Conservation (phyloP, 2,888 invertebrate species). For the Sarcophaga variegata region DNA sequence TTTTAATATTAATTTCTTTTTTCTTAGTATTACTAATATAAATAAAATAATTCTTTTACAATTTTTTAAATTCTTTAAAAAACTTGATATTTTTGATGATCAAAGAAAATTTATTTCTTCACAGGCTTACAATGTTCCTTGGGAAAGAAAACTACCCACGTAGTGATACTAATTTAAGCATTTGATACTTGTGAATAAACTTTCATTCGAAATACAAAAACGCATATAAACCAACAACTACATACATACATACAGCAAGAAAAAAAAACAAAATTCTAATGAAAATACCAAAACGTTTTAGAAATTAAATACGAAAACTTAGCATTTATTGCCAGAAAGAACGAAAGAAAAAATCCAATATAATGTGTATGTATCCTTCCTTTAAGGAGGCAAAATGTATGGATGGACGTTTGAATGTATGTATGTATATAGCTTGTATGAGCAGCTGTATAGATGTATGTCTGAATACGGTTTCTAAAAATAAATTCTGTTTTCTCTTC, state of each 20-base stretch:
- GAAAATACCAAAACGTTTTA: conserved; percentile 69
- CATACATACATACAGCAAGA: not conserved
- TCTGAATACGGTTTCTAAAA: not conserved
- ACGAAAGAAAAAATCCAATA: conserved; percentile 23
- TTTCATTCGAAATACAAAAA: conserved; percentile 2
- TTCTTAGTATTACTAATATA: too few species aligned
- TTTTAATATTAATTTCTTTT: too few species aligned
- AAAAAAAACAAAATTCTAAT: conserved; percentile 59
- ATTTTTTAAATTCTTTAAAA: not conserved
- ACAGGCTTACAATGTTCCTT: not conserved
- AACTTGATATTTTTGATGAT: not conserved
- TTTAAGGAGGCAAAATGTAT: conserved; percentile 14
- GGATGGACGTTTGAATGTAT: not conserved
- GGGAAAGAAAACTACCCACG: not conserved
- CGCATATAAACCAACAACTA: not conserved
- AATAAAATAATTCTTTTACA: too few species aligned
- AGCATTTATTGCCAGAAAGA: conserved; percentile 45
- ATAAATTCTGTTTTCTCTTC: conserved; percentile 12
- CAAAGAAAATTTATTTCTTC: not conserved
- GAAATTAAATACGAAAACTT: conserved; percentile 66
- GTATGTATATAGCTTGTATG: not conserved
- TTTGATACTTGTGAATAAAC: conserved; percentile 51
- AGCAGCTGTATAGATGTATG: not conserved
- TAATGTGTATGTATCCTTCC: not conserved
- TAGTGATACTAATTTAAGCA: conserved; percentile 40